Base-by-base conservation (phyloP, 2,888 invertebrate genomes). In the Lepidocyrtoides sp. region DNA sequence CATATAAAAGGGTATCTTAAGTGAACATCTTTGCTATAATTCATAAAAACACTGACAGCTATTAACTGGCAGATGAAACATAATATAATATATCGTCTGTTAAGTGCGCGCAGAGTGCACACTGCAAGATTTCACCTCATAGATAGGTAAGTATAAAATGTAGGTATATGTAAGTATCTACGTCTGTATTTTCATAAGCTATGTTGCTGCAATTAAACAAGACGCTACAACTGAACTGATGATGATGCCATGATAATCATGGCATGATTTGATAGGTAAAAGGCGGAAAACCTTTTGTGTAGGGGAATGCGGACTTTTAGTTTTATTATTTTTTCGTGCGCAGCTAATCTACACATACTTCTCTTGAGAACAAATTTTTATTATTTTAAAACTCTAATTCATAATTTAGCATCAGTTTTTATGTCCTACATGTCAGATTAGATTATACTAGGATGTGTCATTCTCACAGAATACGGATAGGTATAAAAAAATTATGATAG, bases 31-130 rank as follows among this genome's bases (percentile, higher is more conserved):
- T 60, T 51, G 60, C 60, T 32, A 81, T 81, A 81, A 60, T 57
- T 81, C 81, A 60, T 60, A 81, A 60, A 72, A 79, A 32, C n/a
- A 20, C 81, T 57, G 81, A 81, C 81, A 81, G 54, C 81, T 36
- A 81, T 81, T 81, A 57, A 81, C 57, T 36, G 79, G 54, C 51
- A 54, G 81, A 60, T 60, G 81, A 81, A 57, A 81, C n/a, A 36
- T 32, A 54, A 54, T 54, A 17, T 29, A n/a, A 29, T 14, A 1
- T 26, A 29, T 12, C 14, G 14, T 7, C 7, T 72, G 44, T 17
- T 20, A 10, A 2, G 41, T 72, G 23, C 1, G 23, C 12, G 12
- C n/a, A n/a, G n/a, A n/a, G n/a, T 23, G 26, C 72, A 23, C 23
- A 72, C n/a, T n/a, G 2, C 17, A 1, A 12, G 1, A 51, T 1